phyloP scores from a whole-genome alignment of 2,888 invertebrate species.

The Biston betularia region DNA sequence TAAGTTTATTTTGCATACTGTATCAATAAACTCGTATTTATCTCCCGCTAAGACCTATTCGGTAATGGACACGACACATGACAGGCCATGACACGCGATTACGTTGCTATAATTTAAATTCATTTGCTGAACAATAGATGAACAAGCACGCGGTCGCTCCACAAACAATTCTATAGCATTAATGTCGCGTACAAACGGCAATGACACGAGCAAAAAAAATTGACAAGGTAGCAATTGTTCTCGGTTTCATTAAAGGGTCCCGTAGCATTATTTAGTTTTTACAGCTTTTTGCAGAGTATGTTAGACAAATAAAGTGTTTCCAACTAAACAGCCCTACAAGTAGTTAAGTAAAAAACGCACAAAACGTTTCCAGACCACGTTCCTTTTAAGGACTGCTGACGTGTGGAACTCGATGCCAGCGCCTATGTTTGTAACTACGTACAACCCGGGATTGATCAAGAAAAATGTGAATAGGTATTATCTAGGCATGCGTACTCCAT shows the following conservation, averaged over 20 bases:
- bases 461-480: no score
- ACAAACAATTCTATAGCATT: constrained; percentile 40
- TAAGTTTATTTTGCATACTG: constrained; percentile 1
- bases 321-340: no score
- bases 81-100: constrained; percentile 23
- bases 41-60: constrained; percentile 27
- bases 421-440: no score
- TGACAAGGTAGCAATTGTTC: constrained; percentile 11
- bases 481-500: no score
- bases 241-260: constrained; percentile 20
- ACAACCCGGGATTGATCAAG: no score
- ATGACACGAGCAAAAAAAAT: constrained; percentile 44
- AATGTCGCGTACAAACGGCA: constrained; percentile 46
- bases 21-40: constrained; percentile 6
- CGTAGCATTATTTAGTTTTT: constrained; percentile 10
- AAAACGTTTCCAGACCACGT: no score
- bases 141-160: constrained; percentile 29
- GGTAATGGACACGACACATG: constrained; percentile 21
- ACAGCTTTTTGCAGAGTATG: not conserved
- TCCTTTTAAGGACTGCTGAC: no score
- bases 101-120: constrained; percentile 23
- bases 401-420: no score
- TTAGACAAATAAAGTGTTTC: no score
- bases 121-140: constrained; percentile 17
- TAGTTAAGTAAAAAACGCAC: no score